Base-by-base conservation (phyloP, 2,888 invertebrate species). In the Sarcophaga caerulescens region DNA sequence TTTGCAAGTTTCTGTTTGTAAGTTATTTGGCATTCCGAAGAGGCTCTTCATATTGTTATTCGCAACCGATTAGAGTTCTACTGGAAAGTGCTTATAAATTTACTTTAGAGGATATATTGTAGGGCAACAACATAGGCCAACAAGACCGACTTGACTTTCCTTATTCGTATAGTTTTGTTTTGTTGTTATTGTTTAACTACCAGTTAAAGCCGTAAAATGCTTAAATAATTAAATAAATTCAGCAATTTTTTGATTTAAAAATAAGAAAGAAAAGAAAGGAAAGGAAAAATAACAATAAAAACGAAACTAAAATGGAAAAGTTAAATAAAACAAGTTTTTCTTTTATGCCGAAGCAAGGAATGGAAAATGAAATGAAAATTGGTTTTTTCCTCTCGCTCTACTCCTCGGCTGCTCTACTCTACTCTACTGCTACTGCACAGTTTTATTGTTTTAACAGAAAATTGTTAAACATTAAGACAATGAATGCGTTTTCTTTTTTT, bases 251-350 rank as follows among this genome's bases (percentile, higher is more conserved):
- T 35, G 35, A 8, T 35, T 8, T 35, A 35, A 35, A 35, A 35
- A 35, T 35, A 35, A 6, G 0, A 25, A 25, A 25, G 4, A 25
- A 23, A 25, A 25, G 25, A 25, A 35, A 35, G 2, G 35, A 10
- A 35, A 35, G 35, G 35, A 8, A 35, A 35, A 8, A 8, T 35
- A 35, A 35, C 8, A 8, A 35, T 8, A 1, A 35, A 35, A 35
- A 35, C 35, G 1, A 35, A 35, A 35, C 52, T 52, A 52, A 52
- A 52, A 17, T 14, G 14, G 44, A 69, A 60, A 77, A 80, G 63
- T 85, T 81, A 85, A 81, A 85, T 71, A 79, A 79, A 79, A 73
- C 45, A 75, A 81, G 35, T 74, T 75, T 78, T 66, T 71, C 11
- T 17, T 52, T 52, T 52, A 14, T 52, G 12, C 52, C 17, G 14